Conservation (phyloP, 1,140 invertebrate genomes). For the Drosophila santomea region DNA sequence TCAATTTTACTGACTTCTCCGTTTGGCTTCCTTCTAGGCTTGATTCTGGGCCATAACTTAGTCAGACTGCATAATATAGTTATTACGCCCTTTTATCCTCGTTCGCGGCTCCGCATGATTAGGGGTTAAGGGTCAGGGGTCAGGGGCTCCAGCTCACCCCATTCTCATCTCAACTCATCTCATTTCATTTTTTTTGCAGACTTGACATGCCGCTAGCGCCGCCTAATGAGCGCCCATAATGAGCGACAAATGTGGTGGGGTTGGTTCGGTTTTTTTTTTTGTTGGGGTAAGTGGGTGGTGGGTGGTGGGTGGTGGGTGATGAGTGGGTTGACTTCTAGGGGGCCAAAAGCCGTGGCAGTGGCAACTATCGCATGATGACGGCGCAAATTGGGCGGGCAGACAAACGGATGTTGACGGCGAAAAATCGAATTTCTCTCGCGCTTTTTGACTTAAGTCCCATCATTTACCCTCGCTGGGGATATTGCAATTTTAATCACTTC, state of each 20-base stretch:
- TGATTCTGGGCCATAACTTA: slow-evolving; percentile 15
- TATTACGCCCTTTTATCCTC: slow-evolving; percentile 23
- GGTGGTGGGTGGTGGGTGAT: not conserved
- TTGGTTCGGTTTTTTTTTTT: not conserved
- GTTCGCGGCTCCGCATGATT: slow-evolving; percentile 17
- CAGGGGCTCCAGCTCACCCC: slow-evolving; percentile 2
- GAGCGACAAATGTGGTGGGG: slow-evolving; percentile 54
- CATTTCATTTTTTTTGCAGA: slow-evolving; percentile 30
- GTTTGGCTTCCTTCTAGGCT: slow-evolving; percentile 6
- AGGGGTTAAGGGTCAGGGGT: slow-evolving; percentile 41
- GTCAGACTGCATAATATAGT: slow-evolving; percentile 44
- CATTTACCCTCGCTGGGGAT: not conserved
- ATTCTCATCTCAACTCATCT: not conserved
- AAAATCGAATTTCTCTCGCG: slow-evolving; percentile 66
- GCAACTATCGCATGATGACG: slow-evolving; percentile 63
- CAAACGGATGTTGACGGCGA: slow-evolving; percentile 69
- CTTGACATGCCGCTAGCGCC: slow-evolving; percentile 73
- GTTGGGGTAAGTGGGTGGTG: not conserved
- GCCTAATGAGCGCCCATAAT: slow-evolving; percentile 80
- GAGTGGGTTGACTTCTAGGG: not conserved
- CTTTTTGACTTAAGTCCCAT: slow-evolving; percentile 11
- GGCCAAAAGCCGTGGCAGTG: slow-evolving; percentile 19
- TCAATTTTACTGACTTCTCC: too few species aligned
- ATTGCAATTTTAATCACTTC: not conserved
- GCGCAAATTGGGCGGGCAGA: slow-evolving; percentile 36